These are phyloP conservation scores for Atractosteus spatula DNA, from an alignment of 2,113 vertebrate species.

Conservation along the genomic window DNA sequence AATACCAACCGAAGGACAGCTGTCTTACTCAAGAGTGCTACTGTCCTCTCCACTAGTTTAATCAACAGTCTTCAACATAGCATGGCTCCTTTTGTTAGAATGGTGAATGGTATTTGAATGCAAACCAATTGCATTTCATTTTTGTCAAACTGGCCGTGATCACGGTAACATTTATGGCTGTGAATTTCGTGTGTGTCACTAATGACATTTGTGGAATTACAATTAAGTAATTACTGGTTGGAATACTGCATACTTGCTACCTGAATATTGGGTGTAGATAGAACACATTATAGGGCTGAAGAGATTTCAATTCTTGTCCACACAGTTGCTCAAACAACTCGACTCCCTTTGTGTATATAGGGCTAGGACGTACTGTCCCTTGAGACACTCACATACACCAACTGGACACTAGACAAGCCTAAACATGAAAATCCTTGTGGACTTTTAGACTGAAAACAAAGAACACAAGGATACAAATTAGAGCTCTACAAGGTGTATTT, in stretches of 20 bases:
- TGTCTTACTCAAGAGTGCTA: neutral
- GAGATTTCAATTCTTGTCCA: too few species aligned
- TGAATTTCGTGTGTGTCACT: neutral
- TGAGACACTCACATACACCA: neutral
- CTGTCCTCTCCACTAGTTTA: neutral
- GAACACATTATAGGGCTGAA: too few species aligned
- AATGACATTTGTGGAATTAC: neutral
- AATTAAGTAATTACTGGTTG: neutral
- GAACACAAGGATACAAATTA: neutral
- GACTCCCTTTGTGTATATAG: neutral
- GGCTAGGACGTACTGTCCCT: neutral
- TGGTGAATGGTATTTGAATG: constrained; percentile 12
- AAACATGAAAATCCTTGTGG: neutral
- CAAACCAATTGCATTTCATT: constrained; percentile 31
- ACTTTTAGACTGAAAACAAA: too few species aligned
- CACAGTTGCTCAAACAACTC: neutral
- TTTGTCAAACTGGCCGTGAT: constrained; percentile 1
- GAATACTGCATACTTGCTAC: neutral
- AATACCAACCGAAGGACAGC: neutral
- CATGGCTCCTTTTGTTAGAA: neutral
- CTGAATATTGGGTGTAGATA: neutral
- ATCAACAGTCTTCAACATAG: neutral
- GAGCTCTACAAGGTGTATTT: neutral
- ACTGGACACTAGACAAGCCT: neutral
- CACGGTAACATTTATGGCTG: constrained; percentile 9